Percentiles rank a stretch among this genome's conserved stretches.
Conservation (phyloP, 2,113 vertebrate species). For the Sorex araneus region DNA sequence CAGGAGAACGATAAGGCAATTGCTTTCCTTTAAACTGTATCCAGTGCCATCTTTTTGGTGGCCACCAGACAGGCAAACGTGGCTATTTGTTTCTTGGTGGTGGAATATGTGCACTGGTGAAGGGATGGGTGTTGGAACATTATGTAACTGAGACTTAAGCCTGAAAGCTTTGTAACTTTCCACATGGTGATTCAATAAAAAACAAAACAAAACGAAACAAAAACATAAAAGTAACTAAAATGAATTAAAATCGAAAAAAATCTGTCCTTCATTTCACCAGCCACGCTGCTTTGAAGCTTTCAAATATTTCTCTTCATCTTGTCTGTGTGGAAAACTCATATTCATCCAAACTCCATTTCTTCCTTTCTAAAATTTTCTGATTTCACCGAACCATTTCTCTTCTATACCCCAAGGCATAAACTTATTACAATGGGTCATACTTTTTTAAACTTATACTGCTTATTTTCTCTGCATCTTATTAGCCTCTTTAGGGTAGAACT, state of each 20-base stretch:
- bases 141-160: too few relatives aligned
- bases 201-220: too few relatives aligned
- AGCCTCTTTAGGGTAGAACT: not conserved
- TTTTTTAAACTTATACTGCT: constrained; percentile 5
- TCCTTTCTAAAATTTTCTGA: not conserved
- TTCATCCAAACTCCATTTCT: not conserved
- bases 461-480: not conserved
- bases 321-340: not conserved
- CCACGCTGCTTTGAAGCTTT: not conserved
- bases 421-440: not conserved
- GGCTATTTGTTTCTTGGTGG: too few relatives aligned
- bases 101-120: too few relatives aligned
- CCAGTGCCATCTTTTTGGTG: not conserved
- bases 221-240: constrained; percentile 5
- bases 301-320: not conserved
- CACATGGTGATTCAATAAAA: too few relatives aligned
- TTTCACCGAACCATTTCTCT: not conserved
- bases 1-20: not conserved
- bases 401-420: not conserved
- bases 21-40: not conserved
- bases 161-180: too few relatives aligned
- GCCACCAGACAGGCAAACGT: not conserved
- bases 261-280: not conserved
- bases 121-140: too few relatives aligned
- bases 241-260: constrained; percentile 7